These are phyloP conservation scores for Lamprologus lemairii DNA, from an alignment of 2,113 vertebrate genomes.

Conservation along the genomic window DNA sequence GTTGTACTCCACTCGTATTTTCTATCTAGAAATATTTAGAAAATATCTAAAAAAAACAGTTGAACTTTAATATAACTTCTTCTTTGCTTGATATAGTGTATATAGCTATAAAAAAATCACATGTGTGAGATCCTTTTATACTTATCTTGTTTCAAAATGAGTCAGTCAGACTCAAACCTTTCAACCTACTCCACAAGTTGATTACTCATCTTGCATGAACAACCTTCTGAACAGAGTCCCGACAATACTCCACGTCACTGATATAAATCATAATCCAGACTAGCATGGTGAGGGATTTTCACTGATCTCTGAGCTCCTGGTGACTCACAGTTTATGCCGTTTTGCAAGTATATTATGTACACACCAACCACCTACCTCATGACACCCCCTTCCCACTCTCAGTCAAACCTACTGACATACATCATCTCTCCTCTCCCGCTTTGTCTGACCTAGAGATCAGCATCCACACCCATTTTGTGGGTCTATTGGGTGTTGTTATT, in stretches of 20 bases:
- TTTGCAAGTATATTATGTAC: neutral
- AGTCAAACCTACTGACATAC: neutral
- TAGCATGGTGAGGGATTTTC: neutral
- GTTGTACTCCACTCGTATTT: neutral
- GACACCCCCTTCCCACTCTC: neutral
- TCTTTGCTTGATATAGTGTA: neutral
- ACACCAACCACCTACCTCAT: neutral
- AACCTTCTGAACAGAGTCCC: neutral
- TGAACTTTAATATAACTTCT: neutral
- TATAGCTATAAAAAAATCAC: neutral
- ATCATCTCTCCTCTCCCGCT: neutral
- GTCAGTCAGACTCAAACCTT: neutral
- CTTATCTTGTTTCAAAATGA: neutral
- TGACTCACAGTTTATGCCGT: neutral
- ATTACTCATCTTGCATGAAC: neutral
- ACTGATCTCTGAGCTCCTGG: neutral
- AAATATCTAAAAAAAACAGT: neutral
- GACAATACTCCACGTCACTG: neutral
- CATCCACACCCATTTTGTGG: neutral
- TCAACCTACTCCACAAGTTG: neutral
- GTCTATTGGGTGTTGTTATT: neutral
- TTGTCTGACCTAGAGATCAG: neutral
- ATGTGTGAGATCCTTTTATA: neutral
- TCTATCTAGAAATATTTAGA: neutral
- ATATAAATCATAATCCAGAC: neutral